Base-by-base conservation (phyloP, 2,888 invertebrate genomes). In the Epirrhoe tristata region DNA sequence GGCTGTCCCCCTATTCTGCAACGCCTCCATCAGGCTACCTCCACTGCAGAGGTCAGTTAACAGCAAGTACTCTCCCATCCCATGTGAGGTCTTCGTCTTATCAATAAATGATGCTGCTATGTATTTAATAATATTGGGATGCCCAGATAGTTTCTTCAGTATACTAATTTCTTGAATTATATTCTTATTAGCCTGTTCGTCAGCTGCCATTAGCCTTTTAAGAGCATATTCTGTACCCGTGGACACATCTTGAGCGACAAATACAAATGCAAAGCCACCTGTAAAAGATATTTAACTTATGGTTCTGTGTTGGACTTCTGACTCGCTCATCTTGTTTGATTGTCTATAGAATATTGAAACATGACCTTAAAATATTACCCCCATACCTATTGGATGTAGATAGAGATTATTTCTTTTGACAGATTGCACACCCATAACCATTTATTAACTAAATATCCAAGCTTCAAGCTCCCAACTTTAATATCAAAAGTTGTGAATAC, bases 201-300 rank as follows among this genome's bases (percentile, higher is more conserved):
- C 97, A 56, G 96, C 96, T 54, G 97, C 97, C 88, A 97, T 95
- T 74, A 98, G 94, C 86, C 97, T 96, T 95, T 99, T 99, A 73
- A 99, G 94, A 79, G 99, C 99, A 94, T 97, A 99, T 84, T 98
- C 97, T 75, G 97, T 97, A 71, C 97, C 97, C 73, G 95, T 95
- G 70, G 96, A 95, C 69, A 96, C 91, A 93, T 99, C 98, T 94
- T 98, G 98, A 78, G 98, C 98, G 76, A 98, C 97, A 94, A 97
- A 99, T 67, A 99, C 98, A 93, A 98, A 97, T 68, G 98, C 98
- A 95, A 98, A 99, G 72, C 99, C 99, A 94, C 99, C 99, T 99
- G 94, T 60, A 95, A 95, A 94, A 93, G 71, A 63, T 36, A 32
- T 14, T 5, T 14, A 59, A 36, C 14, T 43, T 51, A 12, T 24